Conservation (phyloP, 2,797 vertebrate genomes). For the Sebastiscus tertius region DNA sequence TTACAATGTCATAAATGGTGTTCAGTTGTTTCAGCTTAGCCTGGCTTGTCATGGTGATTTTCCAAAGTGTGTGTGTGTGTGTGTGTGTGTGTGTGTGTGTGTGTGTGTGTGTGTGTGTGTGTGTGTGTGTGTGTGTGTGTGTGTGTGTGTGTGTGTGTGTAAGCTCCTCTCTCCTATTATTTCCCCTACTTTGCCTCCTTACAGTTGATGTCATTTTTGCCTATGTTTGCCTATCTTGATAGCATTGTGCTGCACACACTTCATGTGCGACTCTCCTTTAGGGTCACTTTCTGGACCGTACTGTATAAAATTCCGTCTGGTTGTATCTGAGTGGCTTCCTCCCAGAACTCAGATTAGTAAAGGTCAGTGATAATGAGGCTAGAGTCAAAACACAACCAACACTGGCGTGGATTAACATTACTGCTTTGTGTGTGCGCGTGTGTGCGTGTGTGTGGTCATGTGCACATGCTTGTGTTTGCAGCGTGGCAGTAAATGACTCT, state of each 20-base stretch:
- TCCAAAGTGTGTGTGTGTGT: background rate
- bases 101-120: background rate
- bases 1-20: background rate
- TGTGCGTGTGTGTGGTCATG: conserved; percentile 17
- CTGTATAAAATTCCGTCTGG: conserved; percentile 35
- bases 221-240: conserved; percentile 7
- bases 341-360: conserved; percentile 57
- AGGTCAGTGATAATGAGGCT: conserved; percentile 66
- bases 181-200: background rate
- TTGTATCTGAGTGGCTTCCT: conserved; percentile 45
- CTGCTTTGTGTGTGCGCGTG: conserved; percentile 17
- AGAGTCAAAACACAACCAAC: conserved; percentile 58
- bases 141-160: background rate
- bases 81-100: background rate
- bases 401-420: conserved; percentile 49
- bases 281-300: background rate
- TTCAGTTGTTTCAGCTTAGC: background rate
- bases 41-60: background rate
- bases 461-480: conserved; percentile 42
- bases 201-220: background rate
- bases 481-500: conserved; percentile 51
- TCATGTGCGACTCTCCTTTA: background rate
- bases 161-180: background rate
- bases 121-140: background rate
- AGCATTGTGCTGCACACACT: background rate